Percentiles rank a stretch among this genome's conserved stretches.
Conservation (phyloP, 2,888 invertebrate species). For the Dolichopus griseipennis region DNA sequence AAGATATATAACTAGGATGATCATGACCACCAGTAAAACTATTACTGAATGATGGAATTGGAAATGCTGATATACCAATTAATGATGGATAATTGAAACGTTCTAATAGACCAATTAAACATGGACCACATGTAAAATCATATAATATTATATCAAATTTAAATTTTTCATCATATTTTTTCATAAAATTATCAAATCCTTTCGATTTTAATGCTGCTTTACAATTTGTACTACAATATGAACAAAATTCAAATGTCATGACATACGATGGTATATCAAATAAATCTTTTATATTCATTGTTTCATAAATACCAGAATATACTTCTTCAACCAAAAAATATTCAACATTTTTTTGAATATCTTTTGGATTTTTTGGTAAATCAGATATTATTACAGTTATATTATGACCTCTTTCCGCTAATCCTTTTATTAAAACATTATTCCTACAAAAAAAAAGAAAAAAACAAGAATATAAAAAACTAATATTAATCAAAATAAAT, state of each 20-base stretch:
- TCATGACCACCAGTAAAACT: conserved; percentile 28
- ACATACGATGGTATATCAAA: conserved; percentile 16
- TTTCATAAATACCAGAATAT: conserved; percentile 19
- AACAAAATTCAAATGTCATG: conserved; percentile 19
- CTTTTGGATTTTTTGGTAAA: conserved; percentile 19
- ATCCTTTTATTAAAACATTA: conserved; percentile 24
- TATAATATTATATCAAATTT: conserved; percentile 34
- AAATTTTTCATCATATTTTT: conserved; percentile 29
- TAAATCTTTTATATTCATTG: conserved; percentile 16
- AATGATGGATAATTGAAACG: conserved; percentile 35
- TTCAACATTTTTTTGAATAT: conserved; percentile 25
- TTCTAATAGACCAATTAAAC: conserved; percentile 32
- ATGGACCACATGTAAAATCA: conserved; percentile 32
- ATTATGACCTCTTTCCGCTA: conserved; percentile 27
- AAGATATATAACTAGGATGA: conserved; percentile 28
- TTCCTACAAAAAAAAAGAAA: conserved; percentile 22
- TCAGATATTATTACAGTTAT: conserved; percentile 28
- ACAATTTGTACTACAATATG: conserved; percentile 19
- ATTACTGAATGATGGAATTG: conserved; percentile 24
- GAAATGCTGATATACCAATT: conserved; percentile 29
- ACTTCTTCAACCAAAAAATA: conserved; percentile 29
- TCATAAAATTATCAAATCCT: conserved; percentile 26
- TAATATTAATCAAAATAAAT: too few species aligned
- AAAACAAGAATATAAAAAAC: not conserved
- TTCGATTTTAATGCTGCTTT: conserved; percentile 22